Evolutionary conservation across 2,888 invertebrate genomes (phyloP), one percentile per base, ranked within the genome.

Genomic region (Rhogogaster chlorosoma): DNA sequence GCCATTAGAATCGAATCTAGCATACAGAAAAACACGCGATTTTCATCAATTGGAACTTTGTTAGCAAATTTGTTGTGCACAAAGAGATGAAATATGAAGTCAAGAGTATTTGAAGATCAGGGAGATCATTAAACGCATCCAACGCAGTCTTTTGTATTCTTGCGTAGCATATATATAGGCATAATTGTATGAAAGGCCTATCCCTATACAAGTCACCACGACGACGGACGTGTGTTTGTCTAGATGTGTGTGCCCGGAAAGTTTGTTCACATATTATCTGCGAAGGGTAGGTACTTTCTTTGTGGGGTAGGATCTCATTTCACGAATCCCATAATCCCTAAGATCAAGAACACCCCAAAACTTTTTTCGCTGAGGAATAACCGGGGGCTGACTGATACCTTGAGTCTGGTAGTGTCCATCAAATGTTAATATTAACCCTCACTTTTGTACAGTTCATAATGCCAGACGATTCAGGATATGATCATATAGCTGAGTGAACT

Each of bases 261-360:
- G 84, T 84, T 84, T 84, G 71, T 61, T 84, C 84, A 73, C 73
- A 73, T 84, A 73, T 75, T 75, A 61, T 84, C 73, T 75, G 84
- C 70, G 53, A 84, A 84, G 75, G 67, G 84, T 73, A 53, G 73
- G 57, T 84, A 77, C 84, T 53, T 75, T 75, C 84, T 84, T 84
- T 84, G 84, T 84, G 71, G 49, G 38, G 61, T 38, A 49, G 84
- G 75, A 84, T 84, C 84, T 84, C 84, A 57, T 84, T 84, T 84
- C 84, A 45, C 53, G 75, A 75, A 73, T 71, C 84, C 84, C 77
- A 84, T 84, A 84, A 84, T 84, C 84, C 84, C 75, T 38, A 75
- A 84, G 84, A 84, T 84, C 84, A 84, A 71, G 84, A 75, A 71
- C 73, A 18, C 73, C 53, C 53, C 38, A 29, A 84, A 84, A 84